Evolutionary conservation across 2,113 vertebrate species (phyloP).

Genomic region (Bambusicola thoracicus): DNA sequence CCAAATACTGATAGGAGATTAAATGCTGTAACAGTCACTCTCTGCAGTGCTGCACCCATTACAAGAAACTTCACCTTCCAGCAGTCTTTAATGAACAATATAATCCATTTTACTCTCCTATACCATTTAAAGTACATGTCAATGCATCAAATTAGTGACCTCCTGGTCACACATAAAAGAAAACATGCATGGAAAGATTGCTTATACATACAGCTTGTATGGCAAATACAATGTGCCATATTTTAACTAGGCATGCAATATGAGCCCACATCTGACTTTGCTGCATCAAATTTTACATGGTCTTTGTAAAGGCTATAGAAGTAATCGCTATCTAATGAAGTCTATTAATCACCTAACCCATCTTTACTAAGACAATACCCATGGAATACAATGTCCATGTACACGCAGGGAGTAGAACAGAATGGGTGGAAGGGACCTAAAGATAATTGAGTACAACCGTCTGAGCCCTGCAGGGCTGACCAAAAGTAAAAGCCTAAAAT

Average conservation of each 20-base stretch:
- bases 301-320: not conserved
- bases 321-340: not conserved
- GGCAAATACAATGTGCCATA: fast-evolving
- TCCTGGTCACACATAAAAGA: not conserved
- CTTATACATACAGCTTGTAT: not conserved
- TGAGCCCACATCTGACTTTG: not conserved
- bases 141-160: not conserved
- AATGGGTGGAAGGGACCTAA: not conserved
- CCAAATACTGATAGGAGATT: not conserved
- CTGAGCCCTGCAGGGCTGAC: not conserved
- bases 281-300: not conserved
- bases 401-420: not conserved
- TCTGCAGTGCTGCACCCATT: not conserved
- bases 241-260: not conserved
- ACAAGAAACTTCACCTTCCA: not conserved
- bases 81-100: not conserved
- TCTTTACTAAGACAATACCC: not conserved
- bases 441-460: not conserved
- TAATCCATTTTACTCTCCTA: not conserved
- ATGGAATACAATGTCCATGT: not conserved
- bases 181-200: not conserved
- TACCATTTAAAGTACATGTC: not conserved
- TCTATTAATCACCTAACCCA: not conserved
- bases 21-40: not conserved
- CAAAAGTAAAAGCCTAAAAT: not conserved